These are phyloP conservation scores for Stictocephala bisonia DNA, from an alignment of 2,888 invertebrate species.

Conservation along the genomic window DNA sequence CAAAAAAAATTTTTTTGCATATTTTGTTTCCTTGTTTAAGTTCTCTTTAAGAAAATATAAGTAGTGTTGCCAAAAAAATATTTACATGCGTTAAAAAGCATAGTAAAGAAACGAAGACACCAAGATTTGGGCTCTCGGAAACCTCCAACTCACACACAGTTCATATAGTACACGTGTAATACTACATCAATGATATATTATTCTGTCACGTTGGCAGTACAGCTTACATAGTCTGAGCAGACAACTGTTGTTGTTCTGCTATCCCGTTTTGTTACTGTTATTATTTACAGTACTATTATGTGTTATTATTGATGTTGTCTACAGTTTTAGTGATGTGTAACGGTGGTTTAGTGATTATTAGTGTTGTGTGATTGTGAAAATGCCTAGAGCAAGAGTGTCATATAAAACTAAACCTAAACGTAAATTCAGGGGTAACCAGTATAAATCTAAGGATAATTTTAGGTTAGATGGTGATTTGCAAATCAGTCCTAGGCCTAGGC, in stretches of 20 bases:
- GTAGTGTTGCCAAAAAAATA: not conserved
- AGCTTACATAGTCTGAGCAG: not conserved
- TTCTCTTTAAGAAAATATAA: conserved; percentile 18
- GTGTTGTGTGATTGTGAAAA: conserved; percentile 7
- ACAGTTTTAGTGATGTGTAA: not conserved
- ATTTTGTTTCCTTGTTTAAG: not conserved
- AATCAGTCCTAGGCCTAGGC: not conserved
- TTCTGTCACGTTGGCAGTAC: conserved; percentile 6
- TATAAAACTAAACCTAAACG: conserved; percentile 37
- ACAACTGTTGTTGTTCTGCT: not conserved
- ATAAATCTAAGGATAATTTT: conserved; percentile 20
- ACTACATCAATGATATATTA: not conserved
- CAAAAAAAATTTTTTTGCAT: not conserved
- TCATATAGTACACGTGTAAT: not conserved
- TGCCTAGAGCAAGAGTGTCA: conserved; percentile 26
- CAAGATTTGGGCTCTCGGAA: too few relatives aligned
- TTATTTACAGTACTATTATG: not conserved
- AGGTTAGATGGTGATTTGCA: too few relatives aligned
- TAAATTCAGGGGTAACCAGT: conserved; percentile 29
- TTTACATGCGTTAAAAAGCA: not conserved
- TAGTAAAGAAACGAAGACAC: too few relatives aligned
- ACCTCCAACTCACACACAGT: too few relatives aligned
- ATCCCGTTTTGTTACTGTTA: not conserved
- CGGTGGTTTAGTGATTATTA: not conserved
- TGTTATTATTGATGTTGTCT: too few relatives aligned